A percentile compares a stretch with the other conserved stretches of the same genome.
Conservation (phyloP, 2,888 invertebrate species). For the Parnassius glacialis region DNA sequence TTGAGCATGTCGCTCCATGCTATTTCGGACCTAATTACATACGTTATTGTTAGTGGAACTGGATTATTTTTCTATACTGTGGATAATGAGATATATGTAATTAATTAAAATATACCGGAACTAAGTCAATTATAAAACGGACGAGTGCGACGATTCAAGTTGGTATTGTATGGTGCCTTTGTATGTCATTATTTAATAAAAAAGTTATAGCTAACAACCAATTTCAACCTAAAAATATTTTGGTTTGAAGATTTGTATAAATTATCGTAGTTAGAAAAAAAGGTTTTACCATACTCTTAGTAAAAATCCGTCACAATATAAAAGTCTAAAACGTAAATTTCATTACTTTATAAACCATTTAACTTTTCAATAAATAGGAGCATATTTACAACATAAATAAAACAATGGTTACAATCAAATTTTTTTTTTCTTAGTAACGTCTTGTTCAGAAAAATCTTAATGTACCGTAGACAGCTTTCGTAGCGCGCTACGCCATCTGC, state of each 20-base stretch:
- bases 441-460: not conserved
- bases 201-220: too few species aligned
- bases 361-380: too few species aligned
- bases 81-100: not conserved
- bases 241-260: too few species aligned
- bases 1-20: constrained; percentile 25
- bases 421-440: not conserved
- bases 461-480: constrained; percentile 31
- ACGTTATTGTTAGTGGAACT: constrained; percentile 7
- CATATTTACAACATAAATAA: too few species aligned
- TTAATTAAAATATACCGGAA: constrained; percentile 12
- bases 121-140: constrained; percentile 11
- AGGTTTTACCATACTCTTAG: too few species aligned
- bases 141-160: not conserved
- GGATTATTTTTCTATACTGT: constrained; percentile 12
- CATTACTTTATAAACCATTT: too few species aligned
- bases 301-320: too few species aligned
- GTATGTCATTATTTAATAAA: too few species aligned
- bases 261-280: too few species aligned
- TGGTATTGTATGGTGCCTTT: too few species aligned
- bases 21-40: constrained; percentile 22
- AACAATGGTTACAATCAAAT: not conserved
- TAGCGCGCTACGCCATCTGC: constrained; percentile 62
- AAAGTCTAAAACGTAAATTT: too few species aligned
- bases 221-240: too few species aligned